Evolutionary conservation across 35 echinoderm and acorn worm genomes (phyloP).

Genomic region (Lytechinus variegatus): DNA sequence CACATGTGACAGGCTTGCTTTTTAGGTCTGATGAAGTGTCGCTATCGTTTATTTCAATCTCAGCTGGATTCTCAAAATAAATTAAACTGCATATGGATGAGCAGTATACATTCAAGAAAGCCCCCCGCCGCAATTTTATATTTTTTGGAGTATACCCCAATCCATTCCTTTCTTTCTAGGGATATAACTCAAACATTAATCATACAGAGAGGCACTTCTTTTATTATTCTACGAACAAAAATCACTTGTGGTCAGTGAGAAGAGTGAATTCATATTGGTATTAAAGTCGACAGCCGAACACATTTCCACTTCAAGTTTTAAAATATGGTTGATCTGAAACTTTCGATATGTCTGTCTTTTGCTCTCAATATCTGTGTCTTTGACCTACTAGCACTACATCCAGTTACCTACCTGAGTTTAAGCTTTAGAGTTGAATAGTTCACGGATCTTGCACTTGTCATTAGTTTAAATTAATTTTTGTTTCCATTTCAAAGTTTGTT

Average conservation of each 20-base stretch:
- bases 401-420: too few relatives aligned
- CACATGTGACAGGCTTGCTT: not conserved
- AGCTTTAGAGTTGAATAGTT: too few relatives aligned
- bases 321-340: not conserved
- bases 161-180: not conserved
- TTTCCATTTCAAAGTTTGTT: too few relatives aligned
- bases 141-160: not conserved
- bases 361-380: too few relatives aligned
- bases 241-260: not conserved
- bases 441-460: too few relatives aligned
- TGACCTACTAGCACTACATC: too few relatives aligned
- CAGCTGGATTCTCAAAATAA: not conserved
- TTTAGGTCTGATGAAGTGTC: not conserved
- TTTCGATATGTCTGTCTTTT: not conserved
- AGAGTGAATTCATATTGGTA: not conserved
- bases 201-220: not conserved
- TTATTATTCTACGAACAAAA: not conserved
- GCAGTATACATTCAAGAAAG: not conserved
- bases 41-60: not conserved
- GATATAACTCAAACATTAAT: not conserved
- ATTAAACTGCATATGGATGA: slow-evolving; percentile 10
- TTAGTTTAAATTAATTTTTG: too few relatives aligned
- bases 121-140: not conserved
- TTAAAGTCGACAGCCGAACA: not conserved
- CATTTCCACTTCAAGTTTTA: not conserved